Evolutionary conservation across 2,888 invertebrate species (phyloP), one percentile per base, ranked within the genome.

Genomic region (Xylophagus ater): DNA sequence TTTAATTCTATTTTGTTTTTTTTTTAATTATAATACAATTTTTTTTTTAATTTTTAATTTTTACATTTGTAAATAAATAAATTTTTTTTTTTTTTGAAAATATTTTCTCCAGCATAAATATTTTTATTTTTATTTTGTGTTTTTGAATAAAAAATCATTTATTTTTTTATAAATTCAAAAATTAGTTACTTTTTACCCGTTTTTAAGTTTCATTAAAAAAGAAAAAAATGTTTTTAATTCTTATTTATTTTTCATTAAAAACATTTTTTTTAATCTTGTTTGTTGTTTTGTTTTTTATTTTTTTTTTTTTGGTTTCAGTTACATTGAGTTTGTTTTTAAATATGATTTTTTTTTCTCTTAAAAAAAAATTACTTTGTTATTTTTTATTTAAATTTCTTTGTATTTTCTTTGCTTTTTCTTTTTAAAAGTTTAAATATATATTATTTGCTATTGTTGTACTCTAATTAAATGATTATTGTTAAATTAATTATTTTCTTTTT

Each of bases 21-120:
- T 19, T 8, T 32, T 28, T 35, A 13, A 35, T 26, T 35, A 35
- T 26, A 35, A 26, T 35, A 35, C 26, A 26, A 26, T 35, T 18
- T 26, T n/a, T n/a, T n/a, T n/a, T n/a, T n/a, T n/a, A n/a, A n/a
- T n/a, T n/a, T n/a, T n/a, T n/a, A n/a, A n/a, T n/a, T n/a, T n/a
- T n/a, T n/a, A n/a, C n/a, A n/a, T n/a, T n/a, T n/a, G n/a, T n/a
- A n/a, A n/a, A n/a, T n/a, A n/a, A n/a, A n/a, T n/a, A n/a, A n/a
- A n/a, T n/a, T n/a, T n/a, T n/a, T n/a, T n/a, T n/a, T n/a, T n/a
- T n/a, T n/a, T n/a, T n/a, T n/a, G n/a, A n/a, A n/a, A n/a, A n/a
- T n/a, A n/a, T n/a, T n/a, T n/a, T n/a, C n/a, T n/a, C n/a, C n/a
- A n/a, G n/a, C n/a, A n/a, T n/a, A n/a, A n/a, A n/a, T n/a, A n/a